Base-by-base conservation (phyloP, 1,140 invertebrate genomes). In the Drosophila prosaltans region DNA sequence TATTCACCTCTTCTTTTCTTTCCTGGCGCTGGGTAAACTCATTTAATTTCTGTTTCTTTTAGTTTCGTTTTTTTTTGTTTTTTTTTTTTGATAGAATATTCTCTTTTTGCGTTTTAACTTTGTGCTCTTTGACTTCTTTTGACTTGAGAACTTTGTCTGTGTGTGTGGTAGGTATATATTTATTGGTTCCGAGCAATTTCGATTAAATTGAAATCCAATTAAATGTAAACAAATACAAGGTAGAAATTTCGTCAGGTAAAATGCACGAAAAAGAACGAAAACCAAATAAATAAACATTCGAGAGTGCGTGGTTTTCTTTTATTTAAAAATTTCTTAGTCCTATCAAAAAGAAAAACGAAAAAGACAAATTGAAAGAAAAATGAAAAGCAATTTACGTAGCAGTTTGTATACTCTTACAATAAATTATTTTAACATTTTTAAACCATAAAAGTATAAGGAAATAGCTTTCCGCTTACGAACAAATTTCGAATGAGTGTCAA, bases 171-270 rank as follows among this genome's bases (percentile, higher is more conserved):
- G 16, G 16, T 16, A 16, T 16, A 51, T 10, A 2, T 51, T 51
- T 36, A 7, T 36, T 24, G 45, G 45, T 26, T 51, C 7, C 26
- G 45, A 51, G 45, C 45, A 51, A 51, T 51, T 51, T 51, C 45
- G 45, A 51, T 51, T 51, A 26, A 51, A 51, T 79, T 81, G 83
- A 79, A 82, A 85, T 85, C 82, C 82, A 85, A 85, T 85, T 85
- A 51, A 85, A 85, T 86, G 83, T 86, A 85, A 85, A 85, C 82
- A 85, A 85, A 85, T 79, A 85, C 80, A 86, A 76, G 72, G 60
- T 8, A 51, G n/a, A 51, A 51, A 51, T 51, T 51, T 51, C 45
- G 24, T 51, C 45, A 51, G 45, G 45, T 51, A 9, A 51, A 26
- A 2, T 51, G 45, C 72, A 76, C 66, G 45, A 40, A 40, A 36